Conservation (phyloP, 2,113 vertebrate species). For the Rana temporaria region DNA sequence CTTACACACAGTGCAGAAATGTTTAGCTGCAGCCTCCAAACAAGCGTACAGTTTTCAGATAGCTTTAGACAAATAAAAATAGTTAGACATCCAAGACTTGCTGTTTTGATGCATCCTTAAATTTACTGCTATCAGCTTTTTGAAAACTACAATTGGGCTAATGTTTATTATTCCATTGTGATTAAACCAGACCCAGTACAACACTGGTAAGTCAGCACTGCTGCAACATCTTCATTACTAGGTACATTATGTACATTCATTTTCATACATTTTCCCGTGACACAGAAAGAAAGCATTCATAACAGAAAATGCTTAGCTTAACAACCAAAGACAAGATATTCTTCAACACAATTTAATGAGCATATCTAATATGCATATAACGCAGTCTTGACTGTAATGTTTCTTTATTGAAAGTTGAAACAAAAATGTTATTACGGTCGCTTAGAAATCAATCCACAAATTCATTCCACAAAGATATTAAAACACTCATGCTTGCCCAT, state of each 20-base stretch:
- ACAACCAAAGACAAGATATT: neutral
- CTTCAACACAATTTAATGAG: neutral
- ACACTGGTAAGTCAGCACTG: neutral
- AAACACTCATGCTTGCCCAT: neutral
- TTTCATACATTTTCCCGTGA: neutral
- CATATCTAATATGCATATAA: neutral
- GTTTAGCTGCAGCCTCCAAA: too few species aligned
- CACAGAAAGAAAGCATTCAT: neutral
- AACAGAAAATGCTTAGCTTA: neutral
- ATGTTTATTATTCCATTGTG: too few species aligned
- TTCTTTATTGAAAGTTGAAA: slow-evolving; percentile 40
- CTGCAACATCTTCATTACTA: neutral
- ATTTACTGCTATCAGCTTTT: too few species aligned
- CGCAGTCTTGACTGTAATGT: neutral
- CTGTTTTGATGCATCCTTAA: too few species aligned
- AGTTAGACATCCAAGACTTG: too few species aligned
- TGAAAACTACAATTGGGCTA: too few species aligned
- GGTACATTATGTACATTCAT: neutral
- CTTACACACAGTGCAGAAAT: too few species aligned
- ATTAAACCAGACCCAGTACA: too few species aligned
- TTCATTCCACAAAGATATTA: slow-evolving; percentile 13
- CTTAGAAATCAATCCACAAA: slow-evolving; percentile 30
- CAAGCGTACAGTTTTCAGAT: too few species aligned
- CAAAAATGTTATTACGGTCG: slow-evolving; percentile 13
- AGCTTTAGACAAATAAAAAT: too few species aligned